Evolutionary conservation across 2,113 vertebrate genomes (phyloP).

Genomic region (Rynchops niger): DNA sequence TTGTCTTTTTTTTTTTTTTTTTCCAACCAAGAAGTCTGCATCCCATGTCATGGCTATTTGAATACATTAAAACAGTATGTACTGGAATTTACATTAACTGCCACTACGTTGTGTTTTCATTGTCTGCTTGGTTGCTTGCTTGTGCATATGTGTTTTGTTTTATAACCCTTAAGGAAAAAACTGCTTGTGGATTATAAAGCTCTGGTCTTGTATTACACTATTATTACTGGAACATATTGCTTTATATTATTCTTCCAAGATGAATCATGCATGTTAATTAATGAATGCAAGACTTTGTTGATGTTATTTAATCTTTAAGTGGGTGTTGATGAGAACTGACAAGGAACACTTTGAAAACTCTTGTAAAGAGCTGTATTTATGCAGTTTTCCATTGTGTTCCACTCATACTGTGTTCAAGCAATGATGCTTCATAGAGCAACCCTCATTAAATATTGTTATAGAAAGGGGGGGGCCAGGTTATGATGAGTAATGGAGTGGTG

Average conservation of each 20-base stretch:
- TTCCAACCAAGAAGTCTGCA: neutral
- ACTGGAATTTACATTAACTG: neutral
- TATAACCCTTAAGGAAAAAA: neutral
- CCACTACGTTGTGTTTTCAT: neutral
- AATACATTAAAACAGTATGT: neutral
- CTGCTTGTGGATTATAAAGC: neutral
- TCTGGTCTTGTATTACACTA: neutral
- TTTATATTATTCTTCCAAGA: neutral
- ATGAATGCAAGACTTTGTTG: constrained; percentile 2
- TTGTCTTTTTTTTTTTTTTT: neutral
- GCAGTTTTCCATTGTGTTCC: neutral
- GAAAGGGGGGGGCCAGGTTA: neutral
- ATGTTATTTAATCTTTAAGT: neutral
- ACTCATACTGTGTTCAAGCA: neutral
- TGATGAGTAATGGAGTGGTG: neutral
- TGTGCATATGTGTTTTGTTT: neutral
- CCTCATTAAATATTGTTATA: neutral
- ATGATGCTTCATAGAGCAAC: neutral
- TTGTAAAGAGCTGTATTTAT: neutral
- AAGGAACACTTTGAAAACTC: neutral
- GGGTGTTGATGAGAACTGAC: neutral
- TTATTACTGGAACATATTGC: neutral
- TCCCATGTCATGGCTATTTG: neutral
- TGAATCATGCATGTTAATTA: neutral
- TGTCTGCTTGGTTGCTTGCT: neutral